Evolutionary conservation across 2,797 vertebrate genomes (phyloP).

Genomic region (Euthynnus affinis): DNA sequence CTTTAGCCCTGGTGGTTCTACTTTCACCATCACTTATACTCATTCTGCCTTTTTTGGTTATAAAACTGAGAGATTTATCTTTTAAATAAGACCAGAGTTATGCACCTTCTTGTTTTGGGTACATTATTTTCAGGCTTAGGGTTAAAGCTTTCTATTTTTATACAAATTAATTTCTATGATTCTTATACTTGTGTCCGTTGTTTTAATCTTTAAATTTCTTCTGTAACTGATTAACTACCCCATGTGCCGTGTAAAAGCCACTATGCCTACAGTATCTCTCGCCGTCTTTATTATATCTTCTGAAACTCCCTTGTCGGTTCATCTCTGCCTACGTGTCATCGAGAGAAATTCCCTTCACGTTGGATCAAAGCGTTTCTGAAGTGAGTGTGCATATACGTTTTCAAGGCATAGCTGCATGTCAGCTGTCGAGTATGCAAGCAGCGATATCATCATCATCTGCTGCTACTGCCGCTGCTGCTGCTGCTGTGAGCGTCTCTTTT

Average conservation of each 20-base stretch:
- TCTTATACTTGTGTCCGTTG: too few species aligned
- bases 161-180: too few species aligned
- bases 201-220: background rate
- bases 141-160: too few species aligned
- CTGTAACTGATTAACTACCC: background rate
- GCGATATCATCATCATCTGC: too few species aligned
- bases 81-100: too few species aligned
- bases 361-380: conserved; percentile 12
- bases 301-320: background rate
- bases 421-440: conserved; percentile 11
- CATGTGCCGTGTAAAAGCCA: background rate
- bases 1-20: too few species aligned
- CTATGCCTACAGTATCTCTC: background rate
- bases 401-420: conserved; percentile 3
- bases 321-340: background rate
- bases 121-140: too few species aligned
- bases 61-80: too few species aligned
- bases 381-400: conserved; percentile 6
- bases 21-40: too few species aligned
- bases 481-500: background rate
- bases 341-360: background rate
- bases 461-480: too few species aligned
- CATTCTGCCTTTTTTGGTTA: too few species aligned
- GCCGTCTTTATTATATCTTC: background rate
- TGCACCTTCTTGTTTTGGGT: too few species aligned